These are phyloP conservation scores for Tetragonula carbonaria DNA, from an alignment of 2,888 invertebrate species.

Conservation along the genomic window DNA sequence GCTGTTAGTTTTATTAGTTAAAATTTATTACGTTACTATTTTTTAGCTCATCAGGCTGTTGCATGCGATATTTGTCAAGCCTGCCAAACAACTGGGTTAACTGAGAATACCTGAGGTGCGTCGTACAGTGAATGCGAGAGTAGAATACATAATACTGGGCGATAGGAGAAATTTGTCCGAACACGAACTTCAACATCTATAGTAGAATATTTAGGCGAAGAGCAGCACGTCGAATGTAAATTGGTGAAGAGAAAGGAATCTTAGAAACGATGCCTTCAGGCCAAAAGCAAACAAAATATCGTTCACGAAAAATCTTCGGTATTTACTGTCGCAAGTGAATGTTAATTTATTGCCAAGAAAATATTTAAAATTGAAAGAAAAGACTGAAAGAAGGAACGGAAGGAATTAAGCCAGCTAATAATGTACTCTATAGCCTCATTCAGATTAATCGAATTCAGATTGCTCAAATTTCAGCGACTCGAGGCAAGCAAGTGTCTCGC, in stretches of 20 bases:
- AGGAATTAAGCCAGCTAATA: neutral
- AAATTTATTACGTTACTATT: neutral
- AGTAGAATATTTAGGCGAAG: neutral
- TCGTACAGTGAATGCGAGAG: conserved; percentile 34
- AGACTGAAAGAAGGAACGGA: neutral
- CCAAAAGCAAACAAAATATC: neutral
- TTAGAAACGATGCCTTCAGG: neutral
- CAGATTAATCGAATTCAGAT: neutral
- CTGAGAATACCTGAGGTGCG: conserved; percentile 47
- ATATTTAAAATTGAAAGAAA: neutral
- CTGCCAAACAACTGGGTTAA: conserved; percentile 29
- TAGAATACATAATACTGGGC: conserved; percentile 49
- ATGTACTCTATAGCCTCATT: neutral
- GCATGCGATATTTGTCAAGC: neutral
- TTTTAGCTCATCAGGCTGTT: conserved; percentile 3
- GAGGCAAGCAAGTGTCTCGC: neutral
- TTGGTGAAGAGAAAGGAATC: neutral
- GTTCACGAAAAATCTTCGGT: neutral
- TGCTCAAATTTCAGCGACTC: neutral
- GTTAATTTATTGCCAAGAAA: neutral
- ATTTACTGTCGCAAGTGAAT: neutral
- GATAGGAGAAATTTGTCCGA: conserved; percentile 30
- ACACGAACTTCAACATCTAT: neutral
- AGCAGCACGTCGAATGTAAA: neutral
- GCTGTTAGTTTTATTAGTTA: neutral